These are phyloP conservation scores for Bolinopsis microptera DNA, from an alignment of 37 sponge, comb jelly and placozoan genomes.

Conservation along the genomic window DNA sequence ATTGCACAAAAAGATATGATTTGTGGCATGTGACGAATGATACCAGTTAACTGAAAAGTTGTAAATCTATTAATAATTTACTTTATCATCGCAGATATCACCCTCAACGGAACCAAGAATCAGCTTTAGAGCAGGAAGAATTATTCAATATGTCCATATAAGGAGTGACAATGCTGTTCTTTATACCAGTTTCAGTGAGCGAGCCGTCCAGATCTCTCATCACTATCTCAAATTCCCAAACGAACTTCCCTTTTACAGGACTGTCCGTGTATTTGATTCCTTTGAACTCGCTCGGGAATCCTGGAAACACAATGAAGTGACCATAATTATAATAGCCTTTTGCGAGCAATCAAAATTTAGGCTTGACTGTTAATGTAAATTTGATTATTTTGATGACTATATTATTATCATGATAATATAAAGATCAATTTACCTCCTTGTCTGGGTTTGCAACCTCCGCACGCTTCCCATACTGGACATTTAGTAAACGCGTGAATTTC, in stretches of 20 bases:
- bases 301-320: no score
- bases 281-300: constrained; percentile 75
- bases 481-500: not conserved
- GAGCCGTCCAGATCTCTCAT: constrained; percentile 86
- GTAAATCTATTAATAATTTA: no score
- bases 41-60: no score
- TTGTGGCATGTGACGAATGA: no score
- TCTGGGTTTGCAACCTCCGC: constrained; percentile 1
- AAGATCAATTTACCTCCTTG: not conserved
- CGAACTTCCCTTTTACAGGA: constrained; percentile 69
- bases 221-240: constrained; percentile 82
- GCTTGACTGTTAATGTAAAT: no score
- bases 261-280: constrained; percentile 71
- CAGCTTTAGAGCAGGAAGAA: not conserved
- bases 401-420: no score
- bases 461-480: not conserved
- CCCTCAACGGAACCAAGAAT: not conserved
- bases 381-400: no score
- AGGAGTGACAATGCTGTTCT: constrained; percentile 43
- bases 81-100: not conserved
- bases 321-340: no score
- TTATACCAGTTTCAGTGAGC: constrained; percentile 74
- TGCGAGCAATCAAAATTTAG: no score
- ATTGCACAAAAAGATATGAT: no score
- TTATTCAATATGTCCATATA: constrained; percentile 5